Conservation (phyloP, 1,140 invertebrate genomes). For the Metaphire vulgaris region DNA sequence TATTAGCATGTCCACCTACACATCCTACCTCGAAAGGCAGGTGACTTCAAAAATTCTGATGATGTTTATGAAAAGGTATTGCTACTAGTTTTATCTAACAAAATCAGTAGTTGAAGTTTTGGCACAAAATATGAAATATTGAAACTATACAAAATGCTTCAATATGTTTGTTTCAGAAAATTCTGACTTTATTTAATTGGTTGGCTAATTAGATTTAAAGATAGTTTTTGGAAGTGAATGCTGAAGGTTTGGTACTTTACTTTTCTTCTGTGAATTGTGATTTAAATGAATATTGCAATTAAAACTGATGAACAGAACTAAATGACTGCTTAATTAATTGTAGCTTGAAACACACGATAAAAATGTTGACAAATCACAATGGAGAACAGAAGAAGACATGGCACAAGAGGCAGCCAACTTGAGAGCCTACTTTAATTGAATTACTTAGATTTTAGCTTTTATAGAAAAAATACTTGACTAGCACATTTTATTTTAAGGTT, state of each 20-base stretch:
- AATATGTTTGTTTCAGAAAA: neutral
- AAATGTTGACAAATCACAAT: conserved; percentile 37
- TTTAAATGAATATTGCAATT: no score
- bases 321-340: no score
- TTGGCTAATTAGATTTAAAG: neutral
- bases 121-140: neutral
- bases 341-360: conserved; percentile 65
- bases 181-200: neutral
- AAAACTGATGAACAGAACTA: no score
- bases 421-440: conserved; percentile 26
- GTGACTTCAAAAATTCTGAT: conserved; percentile 71
- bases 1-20: conserved; percentile 77
- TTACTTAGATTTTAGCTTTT: no score
- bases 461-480: no score
- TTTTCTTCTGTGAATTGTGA: neutral
- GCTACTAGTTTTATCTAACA: conserved; percentile 2
- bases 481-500: no score
- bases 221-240: neutral
- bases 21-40: conserved; percentile 66
- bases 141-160: no score
- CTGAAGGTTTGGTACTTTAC: neutral
- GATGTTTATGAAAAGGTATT: conserved; percentile 64
- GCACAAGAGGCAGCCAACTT: conserved; percentile 54
- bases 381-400: conserved; percentile 57
- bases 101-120: neutral